These are phyloP conservation scores for Drosophila mercatorum DNA, from an alignment of 2,888 invertebrate species.

Conservation along the genomic window DNA sequence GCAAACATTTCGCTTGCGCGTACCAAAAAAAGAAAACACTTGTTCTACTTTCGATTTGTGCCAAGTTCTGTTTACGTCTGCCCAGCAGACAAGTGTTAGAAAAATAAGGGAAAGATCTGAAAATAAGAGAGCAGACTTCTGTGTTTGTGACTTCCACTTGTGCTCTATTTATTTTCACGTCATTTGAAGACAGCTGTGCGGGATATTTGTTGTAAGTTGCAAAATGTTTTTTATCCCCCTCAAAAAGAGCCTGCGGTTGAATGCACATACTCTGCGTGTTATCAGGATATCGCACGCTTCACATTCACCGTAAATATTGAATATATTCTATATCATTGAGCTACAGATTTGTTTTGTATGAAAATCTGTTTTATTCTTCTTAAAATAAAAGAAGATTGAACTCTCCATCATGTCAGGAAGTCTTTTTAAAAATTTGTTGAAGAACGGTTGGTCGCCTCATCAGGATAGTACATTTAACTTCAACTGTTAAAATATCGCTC, in stretches of 20 bases:
- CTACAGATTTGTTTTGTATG: too few relatives aligned
- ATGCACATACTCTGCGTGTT: slow-evolving; percentile 6
- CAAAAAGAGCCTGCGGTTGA: slow-evolving; percentile 15
- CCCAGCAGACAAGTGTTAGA: slow-evolving; percentile 34
- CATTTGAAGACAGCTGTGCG: slow-evolving; percentile 42
- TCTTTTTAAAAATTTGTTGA: too few relatives aligned
- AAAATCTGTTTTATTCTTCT: too few relatives aligned
- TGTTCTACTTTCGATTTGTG: slow-evolving; percentile 29
- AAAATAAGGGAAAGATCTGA: slow-evolving; percentile 11
- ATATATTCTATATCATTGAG: too few relatives aligned
- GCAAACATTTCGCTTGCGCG: slow-evolving; percentile 4
- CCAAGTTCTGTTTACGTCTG: slow-evolving; percentile 34
- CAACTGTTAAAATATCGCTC: too few relatives aligned
- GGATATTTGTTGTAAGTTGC: slow-evolving; percentile 44
- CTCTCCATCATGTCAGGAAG: too few relatives aligned
- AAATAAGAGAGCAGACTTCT: slow-evolving; percentile 12
- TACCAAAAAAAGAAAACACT: slow-evolving; percentile 33
- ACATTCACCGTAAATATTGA: too few relatives aligned
- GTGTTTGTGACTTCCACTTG: not conserved
- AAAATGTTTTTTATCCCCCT: slow-evolving; percentile 27
- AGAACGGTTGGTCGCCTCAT: too few relatives aligned
- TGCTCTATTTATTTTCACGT: slow-evolving; percentile 32
- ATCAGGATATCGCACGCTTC: too few relatives aligned
- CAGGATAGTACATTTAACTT: too few relatives aligned
- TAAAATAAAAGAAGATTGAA: too few relatives aligned